A percentile compares a stretch with the other conserved stretches of the same genome.
These are phyloP conservation scores for Aphelenchoides fujianensis DNA, from an alignment of 1,140 invertebrate genomes.

Conservation along the genomic window DNA sequence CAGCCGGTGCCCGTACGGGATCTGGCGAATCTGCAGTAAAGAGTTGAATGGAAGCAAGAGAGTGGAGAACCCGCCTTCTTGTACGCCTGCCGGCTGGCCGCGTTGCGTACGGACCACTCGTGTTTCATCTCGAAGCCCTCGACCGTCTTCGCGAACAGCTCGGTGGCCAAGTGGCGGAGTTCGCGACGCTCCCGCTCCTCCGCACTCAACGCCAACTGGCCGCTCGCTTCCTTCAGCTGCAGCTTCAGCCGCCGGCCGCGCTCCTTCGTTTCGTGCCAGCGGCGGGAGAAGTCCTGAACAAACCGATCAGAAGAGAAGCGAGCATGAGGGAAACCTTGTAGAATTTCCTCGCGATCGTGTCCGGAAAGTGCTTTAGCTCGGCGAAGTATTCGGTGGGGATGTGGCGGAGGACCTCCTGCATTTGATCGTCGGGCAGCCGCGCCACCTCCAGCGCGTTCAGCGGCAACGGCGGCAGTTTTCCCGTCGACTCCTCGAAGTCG, in stretches of 20 bases:
- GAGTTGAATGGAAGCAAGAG: background rate
- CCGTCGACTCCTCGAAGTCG: too few relatives aligned
- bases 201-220: background rate
- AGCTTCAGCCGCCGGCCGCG: background rate
- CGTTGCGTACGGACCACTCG: background rate
- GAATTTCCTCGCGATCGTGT: background rate
- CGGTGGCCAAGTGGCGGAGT: background rate
- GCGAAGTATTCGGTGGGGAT: background rate
- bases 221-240: background rate
- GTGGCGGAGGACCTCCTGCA: background rate
- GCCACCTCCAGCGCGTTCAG: background rate
- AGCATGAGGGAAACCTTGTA: background rate
- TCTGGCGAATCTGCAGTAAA: background rate
- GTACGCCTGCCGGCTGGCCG: background rate
- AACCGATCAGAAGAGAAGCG: background rate
- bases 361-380: background rate
- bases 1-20: background rate
- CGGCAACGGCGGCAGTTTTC: too few relatives aligned
- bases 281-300: background rate
- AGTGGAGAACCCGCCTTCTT: background rate
- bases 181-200: background rate
- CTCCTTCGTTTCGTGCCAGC: background rate
- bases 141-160: background rate
- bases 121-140: background rate
- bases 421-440: background rate